These are phyloP conservation scores for Drosophila sp. DNA, from an alignment of 1,140 invertebrate genomes.

Conservation along the genomic window DNA sequence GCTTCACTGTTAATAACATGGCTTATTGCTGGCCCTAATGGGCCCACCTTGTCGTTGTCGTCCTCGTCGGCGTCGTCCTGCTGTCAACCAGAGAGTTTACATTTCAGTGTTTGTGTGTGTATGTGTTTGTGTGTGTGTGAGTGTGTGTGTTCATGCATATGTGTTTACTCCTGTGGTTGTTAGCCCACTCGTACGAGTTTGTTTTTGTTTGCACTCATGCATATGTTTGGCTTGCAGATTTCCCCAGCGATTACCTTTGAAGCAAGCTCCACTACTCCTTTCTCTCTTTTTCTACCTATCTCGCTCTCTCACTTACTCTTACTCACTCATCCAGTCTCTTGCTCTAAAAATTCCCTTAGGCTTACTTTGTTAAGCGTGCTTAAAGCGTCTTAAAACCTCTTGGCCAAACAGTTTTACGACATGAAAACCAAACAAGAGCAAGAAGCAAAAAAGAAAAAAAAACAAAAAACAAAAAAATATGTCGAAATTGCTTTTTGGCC, in stretches of 20 bases:
- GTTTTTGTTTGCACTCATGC: constrained; percentile 74
- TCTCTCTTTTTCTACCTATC: background rate
- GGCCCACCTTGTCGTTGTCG: constrained; percentile 36
- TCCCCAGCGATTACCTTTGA: constrained; percentile 75
- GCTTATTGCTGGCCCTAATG: constrained; percentile 78
- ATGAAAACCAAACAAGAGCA: constrained; percentile 3
- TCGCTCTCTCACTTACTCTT: constrained; percentile 18
- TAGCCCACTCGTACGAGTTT: constrained; percentile 65
- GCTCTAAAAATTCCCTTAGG: constrained; percentile 57
- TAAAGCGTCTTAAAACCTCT: constrained; percentile 48
- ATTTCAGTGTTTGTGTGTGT: constrained; percentile 2
- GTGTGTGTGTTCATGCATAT: constrained; percentile 24
- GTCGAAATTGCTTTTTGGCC: constrained; percentile 33
- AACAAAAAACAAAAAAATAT: background rate
- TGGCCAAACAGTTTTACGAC: constrained; percentile 56
- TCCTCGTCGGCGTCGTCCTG: constrained; percentile 20
- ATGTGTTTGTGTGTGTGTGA: constrained; percentile 26
- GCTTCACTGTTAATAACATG: constrained; percentile 72
- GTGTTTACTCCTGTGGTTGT: constrained; percentile 72
- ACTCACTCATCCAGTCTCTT: background rate
- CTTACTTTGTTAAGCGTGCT: constrained; percentile 67
- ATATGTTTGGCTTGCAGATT: constrained; percentile 73
- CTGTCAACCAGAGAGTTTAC: constrained; percentile 49
- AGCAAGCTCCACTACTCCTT: constrained; percentile 16
- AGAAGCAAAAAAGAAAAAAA: background rate